These are phyloP conservation scores for Saxidomus purpurata DNA, from an alignment of 1,140 invertebrate genomes.

Conservation along the genomic window DNA sequence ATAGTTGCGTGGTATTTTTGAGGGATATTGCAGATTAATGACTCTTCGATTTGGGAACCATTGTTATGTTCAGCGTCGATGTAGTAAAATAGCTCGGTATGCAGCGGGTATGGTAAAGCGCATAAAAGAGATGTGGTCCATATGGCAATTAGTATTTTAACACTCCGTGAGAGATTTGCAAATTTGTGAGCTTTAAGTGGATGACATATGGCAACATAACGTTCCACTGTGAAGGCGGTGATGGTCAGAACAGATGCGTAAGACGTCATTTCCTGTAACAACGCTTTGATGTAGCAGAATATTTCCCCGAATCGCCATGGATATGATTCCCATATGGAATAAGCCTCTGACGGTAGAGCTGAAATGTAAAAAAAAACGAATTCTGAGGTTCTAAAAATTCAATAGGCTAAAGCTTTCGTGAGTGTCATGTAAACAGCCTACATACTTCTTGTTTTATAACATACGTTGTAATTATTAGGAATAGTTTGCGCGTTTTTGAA, in stretches of 20 bases:
- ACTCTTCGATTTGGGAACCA: conserved; percentile 75
- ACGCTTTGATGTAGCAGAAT: conserved; percentile 93
- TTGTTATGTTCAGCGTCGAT: conserved; percentile 84
- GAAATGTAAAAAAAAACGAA: conserved; percentile 41
- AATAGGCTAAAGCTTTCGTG: no score
- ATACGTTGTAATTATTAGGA: background rate
- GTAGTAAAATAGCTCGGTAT: conserved; percentile 77
- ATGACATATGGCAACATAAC: conserved; percentile 85
- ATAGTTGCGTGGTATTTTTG: conserved; percentile 63
- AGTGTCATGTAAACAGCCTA: no score
- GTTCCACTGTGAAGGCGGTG: conserved; percentile 85
- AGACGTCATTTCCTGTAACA: conserved; percentile 95
- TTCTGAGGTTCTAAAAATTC: no score
- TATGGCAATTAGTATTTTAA: conserved; percentile 92
- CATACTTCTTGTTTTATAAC: no score
- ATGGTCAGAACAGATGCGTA: conserved; percentile 85
- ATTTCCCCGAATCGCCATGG: conserved; percentile 95
- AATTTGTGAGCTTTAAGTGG: conserved; percentile 80
- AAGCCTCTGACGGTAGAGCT: conserved; percentile 95
- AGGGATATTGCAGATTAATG: conserved; percentile 75
- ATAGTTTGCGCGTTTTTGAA: background rate
- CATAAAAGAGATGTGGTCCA: conserved; percentile 93
- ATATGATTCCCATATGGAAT: conserved; percentile 94
- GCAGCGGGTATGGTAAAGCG: conserved; percentile 90
- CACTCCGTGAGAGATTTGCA: conserved; percentile 90